Evolutionary conservation across 1,140 invertebrate species (phyloP).

Genomic region (Zophobas atratus): DNA sequence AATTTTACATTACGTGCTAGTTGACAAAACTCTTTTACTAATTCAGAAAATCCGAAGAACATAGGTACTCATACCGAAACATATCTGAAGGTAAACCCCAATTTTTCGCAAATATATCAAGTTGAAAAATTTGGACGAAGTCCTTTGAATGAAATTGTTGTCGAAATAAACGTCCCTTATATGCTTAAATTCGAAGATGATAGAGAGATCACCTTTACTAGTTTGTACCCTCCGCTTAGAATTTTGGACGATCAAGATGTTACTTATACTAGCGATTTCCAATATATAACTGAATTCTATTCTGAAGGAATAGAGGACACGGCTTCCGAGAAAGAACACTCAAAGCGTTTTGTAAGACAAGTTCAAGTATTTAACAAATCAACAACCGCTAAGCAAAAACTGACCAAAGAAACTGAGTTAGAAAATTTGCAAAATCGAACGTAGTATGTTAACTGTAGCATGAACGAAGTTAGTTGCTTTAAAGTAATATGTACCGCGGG

Average conservation of each 20-base stretch:
- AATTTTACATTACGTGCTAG: slow-evolving; percentile 44
- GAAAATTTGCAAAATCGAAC: slow-evolving; percentile 58
- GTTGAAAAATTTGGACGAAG: slow-evolving; percentile 68
- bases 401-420: slow-evolving; percentile 14
- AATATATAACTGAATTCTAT: slow-evolving; percentile 23
- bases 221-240: slow-evolving; percentile 61
- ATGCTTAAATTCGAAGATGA: slow-evolving; percentile 52
- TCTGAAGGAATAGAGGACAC: not conserved
- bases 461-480: slow-evolving; percentile 57
- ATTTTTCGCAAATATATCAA: slow-evolving; percentile 56
- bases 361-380: slow-evolving; percentile 19
- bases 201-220: slow-evolving; percentile 59
- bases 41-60: slow-evolving; percentile 65
- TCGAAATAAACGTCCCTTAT: slow-evolving; percentile 63
- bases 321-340: slow-evolving; percentile 1
- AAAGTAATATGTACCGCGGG: slow-evolving; percentile 60
- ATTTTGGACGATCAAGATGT: slow-evolving; percentile 60
- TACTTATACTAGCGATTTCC: slow-evolving; percentile 54
- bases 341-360: slow-evolving; percentile 12
- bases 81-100: slow-evolving; percentile 44
- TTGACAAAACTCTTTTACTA: slow-evolving; percentile 45
- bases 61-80: slow-evolving; percentile 62
- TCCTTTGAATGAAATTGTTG: slow-evolving; percentile 63
- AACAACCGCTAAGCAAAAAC: slow-evolving; percentile 20
- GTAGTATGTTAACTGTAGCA: slow-evolving; percentile 64